Conservation (phyloP, 1,140 invertebrate genomes). For the Patella vulgata region DNA sequence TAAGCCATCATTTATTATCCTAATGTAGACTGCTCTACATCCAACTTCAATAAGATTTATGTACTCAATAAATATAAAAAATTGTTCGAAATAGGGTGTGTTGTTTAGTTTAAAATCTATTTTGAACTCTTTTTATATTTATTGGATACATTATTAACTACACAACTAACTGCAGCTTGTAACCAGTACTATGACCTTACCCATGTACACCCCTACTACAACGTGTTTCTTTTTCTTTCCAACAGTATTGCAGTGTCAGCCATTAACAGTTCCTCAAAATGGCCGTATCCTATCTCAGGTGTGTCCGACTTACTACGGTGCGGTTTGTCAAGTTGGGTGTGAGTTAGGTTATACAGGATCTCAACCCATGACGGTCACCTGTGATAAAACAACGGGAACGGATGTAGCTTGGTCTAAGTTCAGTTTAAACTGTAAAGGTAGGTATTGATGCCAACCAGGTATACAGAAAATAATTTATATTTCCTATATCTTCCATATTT, state of each 20-base stretch:
- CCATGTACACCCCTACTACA: too few species aligned
- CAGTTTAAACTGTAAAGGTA: slow-evolving; percentile 12
- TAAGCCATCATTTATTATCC: too few species aligned
- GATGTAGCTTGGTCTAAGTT: slow-evolving; percentile 3
- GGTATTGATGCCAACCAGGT: background rate
- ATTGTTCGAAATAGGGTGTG: background rate
- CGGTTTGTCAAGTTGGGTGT: slow-evolving; percentile 41
- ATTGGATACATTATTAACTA: background rate
- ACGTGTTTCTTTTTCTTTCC: background rate
- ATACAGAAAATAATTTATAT: too few species aligned
- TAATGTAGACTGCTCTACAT: too few species aligned
- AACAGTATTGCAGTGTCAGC: slow-evolving; percentile 41
- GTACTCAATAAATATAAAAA: background rate
- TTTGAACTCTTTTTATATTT: background rate
- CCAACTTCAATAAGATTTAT: too few species aligned
- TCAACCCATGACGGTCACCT: slow-evolving; percentile 18
- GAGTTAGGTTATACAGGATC: slow-evolving; percentile 33
- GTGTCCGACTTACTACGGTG: slow-evolving; percentile 38
- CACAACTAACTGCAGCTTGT: too few species aligned
- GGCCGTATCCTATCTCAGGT: slow-evolving; percentile 29
- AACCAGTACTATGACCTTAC: too few species aligned
- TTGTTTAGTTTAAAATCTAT: background rate
- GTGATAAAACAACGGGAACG: slow-evolving; percentile 10
- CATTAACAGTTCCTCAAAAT: slow-evolving; percentile 28
- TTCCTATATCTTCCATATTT: too few species aligned